Conservation (phyloP, 2,888 invertebrate genomes). For the Rhagium mordax region DNA sequence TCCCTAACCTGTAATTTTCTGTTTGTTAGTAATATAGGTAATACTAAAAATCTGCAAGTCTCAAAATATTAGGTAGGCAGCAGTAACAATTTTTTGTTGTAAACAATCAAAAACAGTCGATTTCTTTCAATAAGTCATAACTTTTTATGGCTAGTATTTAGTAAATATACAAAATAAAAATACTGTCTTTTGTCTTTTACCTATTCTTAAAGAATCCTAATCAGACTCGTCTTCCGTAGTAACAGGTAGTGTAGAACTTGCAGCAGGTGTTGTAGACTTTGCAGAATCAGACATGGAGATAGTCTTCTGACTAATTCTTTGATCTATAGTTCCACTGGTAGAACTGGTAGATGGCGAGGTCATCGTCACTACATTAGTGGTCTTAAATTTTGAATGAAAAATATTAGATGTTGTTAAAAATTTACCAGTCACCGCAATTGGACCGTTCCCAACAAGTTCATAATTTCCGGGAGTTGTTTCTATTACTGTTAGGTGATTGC, state of each 20-base stretch:
- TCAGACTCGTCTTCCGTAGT: conserved; percentile 45
- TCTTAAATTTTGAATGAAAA: conserved; percentile 46
- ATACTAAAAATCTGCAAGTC: no score
- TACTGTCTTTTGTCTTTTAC: not conserved
- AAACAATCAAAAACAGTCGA: no score
- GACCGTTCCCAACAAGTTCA: conserved; percentile 59
- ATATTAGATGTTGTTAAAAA: conserved; percentile 52
- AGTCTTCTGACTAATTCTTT: conserved; percentile 30
- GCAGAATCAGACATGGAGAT: conserved; percentile 23
- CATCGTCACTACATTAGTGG: conserved; percentile 52
- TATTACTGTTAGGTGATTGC: conserved; percentile 61
- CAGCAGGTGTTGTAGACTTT: conserved; percentile 17
- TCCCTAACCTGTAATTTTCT: not conserved
- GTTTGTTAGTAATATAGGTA: no score
- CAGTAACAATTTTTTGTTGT: not conserved
- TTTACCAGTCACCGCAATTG: conserved; percentile 57
- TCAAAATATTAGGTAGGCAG: no score
- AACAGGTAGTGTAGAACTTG: conserved; percentile 21
- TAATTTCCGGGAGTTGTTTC: conserved; percentile 64
- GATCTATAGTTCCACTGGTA: conserved; percentile 28
- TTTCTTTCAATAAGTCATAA: no score
- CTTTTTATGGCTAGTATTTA: not conserved
- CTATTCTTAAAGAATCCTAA: conserved; percentile 15
- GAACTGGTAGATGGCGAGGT: conserved; percentile 51
- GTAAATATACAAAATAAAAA: not conserved